phyloP scores from a whole-genome alignment of 2,888 invertebrate genomes.

The Chaetogeoica ovagalla region DNA sequence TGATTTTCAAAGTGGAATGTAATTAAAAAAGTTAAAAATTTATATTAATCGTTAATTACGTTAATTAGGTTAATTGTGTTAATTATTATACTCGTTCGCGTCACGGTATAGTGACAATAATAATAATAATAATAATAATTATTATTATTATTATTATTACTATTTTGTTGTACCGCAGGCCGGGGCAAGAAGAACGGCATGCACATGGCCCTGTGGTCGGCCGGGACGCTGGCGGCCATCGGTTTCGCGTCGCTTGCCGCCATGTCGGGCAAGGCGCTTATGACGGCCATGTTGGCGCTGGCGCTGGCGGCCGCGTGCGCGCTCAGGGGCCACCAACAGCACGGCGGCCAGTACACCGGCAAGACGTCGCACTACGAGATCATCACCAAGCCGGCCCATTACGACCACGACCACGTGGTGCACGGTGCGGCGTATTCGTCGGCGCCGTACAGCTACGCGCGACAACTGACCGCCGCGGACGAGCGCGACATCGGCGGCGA shows the following conservation, averaged over 20 bases:
- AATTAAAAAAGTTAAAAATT: too few relatives aligned
- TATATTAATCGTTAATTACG: too few relatives aligned
- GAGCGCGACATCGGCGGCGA: constrained; percentile 13
- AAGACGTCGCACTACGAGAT: constrained; percentile 56
- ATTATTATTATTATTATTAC: too few relatives aligned
- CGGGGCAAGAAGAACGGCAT: constrained; percentile 52
- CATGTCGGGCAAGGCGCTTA: constrained; percentile 81
- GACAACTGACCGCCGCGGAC: constrained; percentile 50
- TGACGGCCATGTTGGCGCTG: constrained; percentile 80
- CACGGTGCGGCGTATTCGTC: constrained; percentile 52
- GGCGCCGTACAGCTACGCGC: constrained; percentile 54
- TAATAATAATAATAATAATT: too few relatives aligned
- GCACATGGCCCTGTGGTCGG: constrained; percentile 56
- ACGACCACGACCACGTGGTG: constrained; percentile 54
- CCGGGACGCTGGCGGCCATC: constrained; percentile 76
- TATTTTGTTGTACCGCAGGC: background rate
- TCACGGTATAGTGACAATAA: too few relatives aligned
- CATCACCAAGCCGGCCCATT: constrained; percentile 55
- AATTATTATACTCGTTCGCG: too few relatives aligned
- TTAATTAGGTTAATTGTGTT: too few relatives aligned
- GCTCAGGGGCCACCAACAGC: constrained; percentile 53
- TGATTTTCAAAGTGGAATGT: too few relatives aligned
- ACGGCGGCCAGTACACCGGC: constrained; percentile 54
- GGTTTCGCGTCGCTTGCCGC: constrained; percentile 81
- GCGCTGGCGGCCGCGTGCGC: constrained; percentile 73